Evolutionary conservation across 2,797 vertebrate species (phyloP).

Genomic region (Jordanella pulchra): DNA sequence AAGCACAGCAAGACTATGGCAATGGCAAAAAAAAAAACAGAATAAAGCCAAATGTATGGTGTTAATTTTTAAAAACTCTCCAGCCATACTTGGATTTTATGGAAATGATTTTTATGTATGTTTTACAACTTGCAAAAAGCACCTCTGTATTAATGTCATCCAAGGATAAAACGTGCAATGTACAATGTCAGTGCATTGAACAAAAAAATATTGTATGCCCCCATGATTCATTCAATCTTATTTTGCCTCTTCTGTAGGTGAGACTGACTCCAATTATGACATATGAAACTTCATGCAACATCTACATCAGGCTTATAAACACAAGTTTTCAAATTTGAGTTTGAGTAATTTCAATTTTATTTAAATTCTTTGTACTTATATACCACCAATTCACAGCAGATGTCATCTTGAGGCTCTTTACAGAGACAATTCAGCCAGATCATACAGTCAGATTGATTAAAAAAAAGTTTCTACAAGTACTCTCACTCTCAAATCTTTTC

Average conservation of each 20-base stretch:
- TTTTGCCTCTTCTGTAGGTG: background rate
- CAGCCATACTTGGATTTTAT: constrained; percentile 6
- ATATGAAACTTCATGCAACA: background rate
- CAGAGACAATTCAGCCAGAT: too few relatives aligned
- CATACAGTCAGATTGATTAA: too few relatives aligned
- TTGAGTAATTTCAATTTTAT: background rate
- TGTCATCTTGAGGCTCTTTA: too few relatives aligned
- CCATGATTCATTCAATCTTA: background rate
- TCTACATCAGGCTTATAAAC: background rate
- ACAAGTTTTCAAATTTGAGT: background rate
- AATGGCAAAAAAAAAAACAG: background rate
- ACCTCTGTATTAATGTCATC: background rate
- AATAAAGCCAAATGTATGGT: background rate
- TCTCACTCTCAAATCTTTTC: too few relatives aligned
- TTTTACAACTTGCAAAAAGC: constrained; percentile 1
- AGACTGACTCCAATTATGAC: background rate
- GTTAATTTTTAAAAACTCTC: background rate
- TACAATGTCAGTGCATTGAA: background rate
- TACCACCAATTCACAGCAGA: too few relatives aligned
- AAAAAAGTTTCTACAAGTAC: too few relatives aligned
- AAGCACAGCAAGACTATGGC: background rate
- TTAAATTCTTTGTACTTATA: too few relatives aligned
- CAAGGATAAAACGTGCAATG: background rate
- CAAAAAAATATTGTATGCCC: background rate
- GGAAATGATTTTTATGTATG: background rate